Percentiles rank a stretch among this genome's conserved stretches.
Conservation (phyloP, 2,888 invertebrate species). For the Athalia cordata region DNA sequence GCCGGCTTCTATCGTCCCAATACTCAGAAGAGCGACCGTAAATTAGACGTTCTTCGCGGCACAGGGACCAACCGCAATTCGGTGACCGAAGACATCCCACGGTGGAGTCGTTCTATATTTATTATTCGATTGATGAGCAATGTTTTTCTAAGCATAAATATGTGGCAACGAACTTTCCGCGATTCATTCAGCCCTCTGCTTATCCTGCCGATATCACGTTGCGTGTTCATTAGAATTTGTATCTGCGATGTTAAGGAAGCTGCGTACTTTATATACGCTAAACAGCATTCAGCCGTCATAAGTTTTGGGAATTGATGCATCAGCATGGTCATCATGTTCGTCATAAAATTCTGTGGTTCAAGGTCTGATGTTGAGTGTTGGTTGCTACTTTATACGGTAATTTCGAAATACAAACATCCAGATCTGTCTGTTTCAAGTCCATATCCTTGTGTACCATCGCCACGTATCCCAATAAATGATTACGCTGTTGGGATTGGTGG, state of each 20-base stretch:
- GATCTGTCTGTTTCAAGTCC: slow-evolving; percentile 47
- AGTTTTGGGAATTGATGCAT: slow-evolving; percentile 43
- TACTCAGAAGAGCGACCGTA: slow-evolving; percentile 50
- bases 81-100: neutral
- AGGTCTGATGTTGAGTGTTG: neutral
- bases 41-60: slow-evolving; percentile 14
- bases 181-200: neutral
- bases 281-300: slow-evolving; percentile 49
- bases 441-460: slow-evolving; percentile 55
- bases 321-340: slow-evolving; percentile 50
- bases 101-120: neutral
- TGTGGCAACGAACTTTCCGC: neutral
- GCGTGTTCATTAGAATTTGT: slow-evolving; percentile 45
- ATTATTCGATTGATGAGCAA: neutral
- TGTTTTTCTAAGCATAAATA: neutral
- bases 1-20: slow-evolving; percentile 47
- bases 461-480: slow-evolving; percentile 51
- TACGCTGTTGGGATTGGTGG: slow-evolving; percentile 47
- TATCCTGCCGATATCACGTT: slow-evolving; percentile 38
- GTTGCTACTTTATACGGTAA: neutral
- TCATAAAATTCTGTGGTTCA: slow-evolving; percentile 49
- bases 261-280: slow-evolving; percentile 48
- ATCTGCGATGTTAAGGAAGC: slow-evolving; percentile 45
- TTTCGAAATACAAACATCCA: slow-evolving; percentile 46
- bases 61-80: slow-evolving; percentile 7